Evolutionary conservation across 92 coral and sea anemone species (phyloP).

Genomic region (Umimayanthus chanpuru): DNA sequence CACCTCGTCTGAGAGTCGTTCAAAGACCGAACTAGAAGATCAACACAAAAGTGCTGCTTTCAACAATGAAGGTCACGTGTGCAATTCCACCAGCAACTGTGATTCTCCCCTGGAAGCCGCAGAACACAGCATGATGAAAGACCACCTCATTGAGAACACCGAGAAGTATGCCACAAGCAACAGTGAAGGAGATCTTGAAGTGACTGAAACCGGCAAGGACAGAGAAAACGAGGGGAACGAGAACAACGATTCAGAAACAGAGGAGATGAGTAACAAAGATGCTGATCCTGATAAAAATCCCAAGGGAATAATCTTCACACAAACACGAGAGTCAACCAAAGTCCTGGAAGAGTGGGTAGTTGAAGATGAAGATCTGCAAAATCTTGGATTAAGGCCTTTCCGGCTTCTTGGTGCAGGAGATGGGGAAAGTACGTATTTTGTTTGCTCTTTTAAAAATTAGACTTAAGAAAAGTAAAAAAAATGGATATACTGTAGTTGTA

Average conservation of each 20-base stretch:
- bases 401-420: slow-evolving; percentile 87
- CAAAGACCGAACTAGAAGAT: too few species aligned
- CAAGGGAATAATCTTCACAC: slow-evolving; percentile 85
- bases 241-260: not conserved
- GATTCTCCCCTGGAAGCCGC: not conserved
- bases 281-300: slow-evolving; percentile 38
- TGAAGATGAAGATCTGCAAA: slow-evolving; percentile 57
- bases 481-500: not conserved
- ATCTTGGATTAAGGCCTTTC: slow-evolving; percentile 67
- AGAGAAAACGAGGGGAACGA: not conserved
- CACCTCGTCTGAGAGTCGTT: too few species aligned
- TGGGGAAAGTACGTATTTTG: slow-evolving; percentile 58
- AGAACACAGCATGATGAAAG: too few species aligned
- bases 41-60: too few species aligned
- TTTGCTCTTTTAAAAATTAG: not conserved
- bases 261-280: not conserved
- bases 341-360: slow-evolving; percentile 82
- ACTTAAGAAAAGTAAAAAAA: not conserved
- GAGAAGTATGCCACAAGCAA: not conserved
- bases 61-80: too few species aligned
- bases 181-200: not conserved
- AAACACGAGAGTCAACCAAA: slow-evolving; percentile 81
- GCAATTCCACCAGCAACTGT: too few species aligned
- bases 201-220: not conserved
- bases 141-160: not conserved